Conservation (phyloP, 2,888 invertebrate genomes). For the Eustalomyia histrio region DNA sequence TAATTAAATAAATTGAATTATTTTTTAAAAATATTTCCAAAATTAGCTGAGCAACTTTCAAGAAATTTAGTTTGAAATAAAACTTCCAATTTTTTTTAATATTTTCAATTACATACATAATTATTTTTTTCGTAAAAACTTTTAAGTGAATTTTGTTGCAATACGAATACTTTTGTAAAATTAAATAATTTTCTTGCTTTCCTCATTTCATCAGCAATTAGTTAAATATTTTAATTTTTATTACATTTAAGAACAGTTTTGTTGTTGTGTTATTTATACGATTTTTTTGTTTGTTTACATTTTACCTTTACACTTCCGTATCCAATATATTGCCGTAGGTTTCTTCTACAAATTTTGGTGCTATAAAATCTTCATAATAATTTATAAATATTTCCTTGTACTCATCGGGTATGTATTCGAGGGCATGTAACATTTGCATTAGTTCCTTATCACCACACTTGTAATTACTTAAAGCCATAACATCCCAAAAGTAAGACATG, state of each 20-base stretch:
- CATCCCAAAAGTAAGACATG: slow-evolving; percentile 71
- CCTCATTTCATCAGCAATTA: slow-evolving; percentile 12
- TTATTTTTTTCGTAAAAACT: not conserved
- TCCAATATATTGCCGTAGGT: slow-evolving; percentile 71
- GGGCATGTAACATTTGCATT: slow-evolving; percentile 72
- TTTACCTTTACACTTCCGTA: slow-evolving; percentile 68
- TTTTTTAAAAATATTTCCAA: too few relatives aligned
- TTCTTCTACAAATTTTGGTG: slow-evolving; percentile 71
- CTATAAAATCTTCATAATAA: slow-evolving; percentile 72
- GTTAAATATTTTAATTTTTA: slow-evolving; percentile 25
- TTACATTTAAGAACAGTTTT: slow-evolving; percentile 17
- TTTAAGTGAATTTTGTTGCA: slow-evolving; percentile 1
- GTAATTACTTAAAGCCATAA: slow-evolving; percentile 71
- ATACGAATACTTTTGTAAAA: slow-evolving; percentile 19
- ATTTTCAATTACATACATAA: not conserved
- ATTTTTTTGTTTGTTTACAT: slow-evolving; percentile 11
- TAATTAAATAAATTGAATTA: too few relatives aligned
- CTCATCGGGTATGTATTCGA: slow-evolving; percentile 71
- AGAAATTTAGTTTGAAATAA: not conserved
- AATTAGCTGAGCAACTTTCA: not conserved
- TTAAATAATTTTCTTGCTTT: not conserved
- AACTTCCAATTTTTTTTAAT: slow-evolving; percentile 11
- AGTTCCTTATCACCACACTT: slow-evolving; percentile 71
- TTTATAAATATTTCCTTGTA: slow-evolving; percentile 72
- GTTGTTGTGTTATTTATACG: not conserved